Conservation (phyloP, 2,797 vertebrate genomes). For the Sarcoramphus papa region DNA sequence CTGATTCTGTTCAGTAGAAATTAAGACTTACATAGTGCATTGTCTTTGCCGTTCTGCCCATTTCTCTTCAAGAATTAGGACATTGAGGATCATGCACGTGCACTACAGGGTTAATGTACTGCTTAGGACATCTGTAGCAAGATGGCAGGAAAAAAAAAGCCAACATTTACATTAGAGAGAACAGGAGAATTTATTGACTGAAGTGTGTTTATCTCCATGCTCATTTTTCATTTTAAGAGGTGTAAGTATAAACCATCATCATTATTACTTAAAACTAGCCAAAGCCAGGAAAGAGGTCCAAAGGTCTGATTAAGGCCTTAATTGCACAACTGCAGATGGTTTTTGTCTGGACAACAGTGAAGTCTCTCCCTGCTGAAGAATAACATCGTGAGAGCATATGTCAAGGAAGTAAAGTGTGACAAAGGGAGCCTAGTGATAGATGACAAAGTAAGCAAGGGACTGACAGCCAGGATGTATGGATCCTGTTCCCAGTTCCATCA, state of each 20-base stretch:
- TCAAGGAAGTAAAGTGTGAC: neutral
- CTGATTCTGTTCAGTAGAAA: neutral
- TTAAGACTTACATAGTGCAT: neutral
- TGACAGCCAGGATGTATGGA: neutral
- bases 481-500: neutral
- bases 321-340: neutral
- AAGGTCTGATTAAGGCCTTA: neutral
- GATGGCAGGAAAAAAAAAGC: neutral
- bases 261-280: neutral
- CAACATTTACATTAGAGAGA: neutral
- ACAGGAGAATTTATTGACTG: neutral
- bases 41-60: neutral
- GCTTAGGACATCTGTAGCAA: neutral
- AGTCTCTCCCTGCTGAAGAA: neutral
- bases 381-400: neutral
- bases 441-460: neutral
- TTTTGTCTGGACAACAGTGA: neutral
- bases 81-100: neutral
- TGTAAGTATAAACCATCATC: neutral
- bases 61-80: neutral
- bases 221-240: neutral
- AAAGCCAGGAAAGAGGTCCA: neutral
- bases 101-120: neutral
- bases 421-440: neutral
- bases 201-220: neutral